Percentiles rank a stretch among this genome's conserved stretches.
Conservation (phyloP, 1,140 invertebrate genomes). For the Hermetia illucens region DNA sequence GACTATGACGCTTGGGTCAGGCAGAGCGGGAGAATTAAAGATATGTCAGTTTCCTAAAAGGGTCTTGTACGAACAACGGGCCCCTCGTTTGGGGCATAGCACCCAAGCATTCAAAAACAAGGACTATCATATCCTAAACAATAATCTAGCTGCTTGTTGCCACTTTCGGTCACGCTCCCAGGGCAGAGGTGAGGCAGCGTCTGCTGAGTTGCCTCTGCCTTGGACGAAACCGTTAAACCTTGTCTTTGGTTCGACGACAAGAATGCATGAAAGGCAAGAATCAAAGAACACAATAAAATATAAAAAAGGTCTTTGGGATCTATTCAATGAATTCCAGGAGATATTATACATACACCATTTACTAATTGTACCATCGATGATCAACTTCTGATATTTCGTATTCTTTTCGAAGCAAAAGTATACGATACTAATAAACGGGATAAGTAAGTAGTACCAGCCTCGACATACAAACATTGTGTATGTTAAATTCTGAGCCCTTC, state of each 20-base stretch:
- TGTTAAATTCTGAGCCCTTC: not conserved
- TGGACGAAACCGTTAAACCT: no score
- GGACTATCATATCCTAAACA: no score
- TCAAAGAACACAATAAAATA: not conserved
- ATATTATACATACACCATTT: conserved; percentile 10
- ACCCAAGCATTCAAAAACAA: no score
- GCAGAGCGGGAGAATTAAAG: no score
- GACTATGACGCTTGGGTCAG: no score
- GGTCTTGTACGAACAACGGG: no score
- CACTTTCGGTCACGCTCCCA: no score
- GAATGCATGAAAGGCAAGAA: not conserved
- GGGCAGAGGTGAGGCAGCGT: no score
- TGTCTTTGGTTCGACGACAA: not conserved
- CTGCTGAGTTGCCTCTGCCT: no score
- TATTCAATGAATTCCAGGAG: conserved; percentile 11
- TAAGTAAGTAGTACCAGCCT: conserved; percentile 25
- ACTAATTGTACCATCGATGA: conserved; percentile 18
- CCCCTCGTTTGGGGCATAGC: no score
- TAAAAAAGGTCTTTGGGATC: not conserved
- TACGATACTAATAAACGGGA: conserved; percentile 20
- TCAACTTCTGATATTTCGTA: conserved; percentile 18
- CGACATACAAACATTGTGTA: not conserved
- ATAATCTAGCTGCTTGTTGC: no score
- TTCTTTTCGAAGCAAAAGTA: conserved; percentile 15
- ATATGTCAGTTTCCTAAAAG: no score